Evolutionary conservation across 2,888 invertebrate genomes (phyloP), one percentile per base, ranked within the genome.

Genomic region (Erynnis tages): DNA sequence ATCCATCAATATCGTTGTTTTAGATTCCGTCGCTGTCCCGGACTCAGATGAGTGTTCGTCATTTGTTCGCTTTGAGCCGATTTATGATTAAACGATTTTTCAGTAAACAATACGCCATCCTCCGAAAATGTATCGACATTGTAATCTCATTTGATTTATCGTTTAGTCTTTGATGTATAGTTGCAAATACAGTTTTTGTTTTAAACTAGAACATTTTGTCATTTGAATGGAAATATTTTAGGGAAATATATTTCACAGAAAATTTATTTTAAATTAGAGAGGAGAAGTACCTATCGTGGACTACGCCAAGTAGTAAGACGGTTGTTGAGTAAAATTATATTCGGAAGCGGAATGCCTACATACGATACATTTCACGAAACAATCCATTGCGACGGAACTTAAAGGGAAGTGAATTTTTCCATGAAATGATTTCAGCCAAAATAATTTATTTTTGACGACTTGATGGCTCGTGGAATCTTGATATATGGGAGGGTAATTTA

Each of bases 1-100:
- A 34, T 41, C 41, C 34, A 50, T 50, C 41, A 43, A 43, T 50
- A 50, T 43, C 34, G 35, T 43, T 35, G 27, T 43, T 50, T 48
- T 49, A 30, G 16, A 50, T 50, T 41, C 41, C 25, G 27, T 27
- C 35, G 19, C 27, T 41, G 34, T 27, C 13, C 32, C 27, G 41
- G 34, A 43, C 27, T 4, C 25, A 43, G 41, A 43, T 43, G 50
- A 35, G 7, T 43, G 30, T 43, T 35, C 19, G 23, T 49, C 32
- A 41, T 49, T 34, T 40, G 30, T 40, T 49, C 23, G 23, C 34
- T 25, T 16, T 34, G 25, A 41, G 25, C 29, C 21, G 47, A 48
- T 45, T 45, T 25, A 45, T 38, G 38, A 48, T 38, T 38, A 30
- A 38, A 38, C 19, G 27, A 38, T 48, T 48, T 38, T 48, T 34